phyloP scores from a whole-genome alignment of 2,888 invertebrate genomes.

The Girardia tigrina region DNA sequence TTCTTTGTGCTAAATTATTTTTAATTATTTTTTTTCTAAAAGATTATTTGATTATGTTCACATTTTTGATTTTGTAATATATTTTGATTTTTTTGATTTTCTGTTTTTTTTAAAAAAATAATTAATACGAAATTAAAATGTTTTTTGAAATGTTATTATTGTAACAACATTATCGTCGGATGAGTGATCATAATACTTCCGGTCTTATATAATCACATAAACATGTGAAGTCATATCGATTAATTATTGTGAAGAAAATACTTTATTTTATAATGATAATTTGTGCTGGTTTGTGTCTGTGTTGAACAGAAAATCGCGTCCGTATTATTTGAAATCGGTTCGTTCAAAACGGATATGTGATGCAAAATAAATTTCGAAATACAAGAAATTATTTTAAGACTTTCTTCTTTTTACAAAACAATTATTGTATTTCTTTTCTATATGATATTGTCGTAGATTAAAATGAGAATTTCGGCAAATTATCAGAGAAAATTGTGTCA shows the following conservation, averaged over 20 bases:
- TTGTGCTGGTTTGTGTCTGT: neutral
- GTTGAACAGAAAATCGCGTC: no score
- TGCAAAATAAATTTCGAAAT: no score
- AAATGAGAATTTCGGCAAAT: no score
- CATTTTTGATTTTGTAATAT: constrained; percentile 20
- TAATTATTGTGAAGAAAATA: neutral
- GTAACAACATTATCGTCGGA: no score
- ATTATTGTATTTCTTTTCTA: no score
- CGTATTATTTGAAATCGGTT: no score
- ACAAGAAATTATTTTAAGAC: no score
- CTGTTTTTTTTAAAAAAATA: neutral
- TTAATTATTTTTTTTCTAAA: constrained; percentile 10
- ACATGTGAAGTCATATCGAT: constrained; percentile 15
- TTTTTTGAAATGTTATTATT: neutral
- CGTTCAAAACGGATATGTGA: no score
- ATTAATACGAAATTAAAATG: neutral
- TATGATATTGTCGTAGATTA: no score
- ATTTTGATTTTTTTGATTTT: constrained; percentile 11
- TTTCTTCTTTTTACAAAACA: no score
- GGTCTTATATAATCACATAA: constrained; percentile 9
- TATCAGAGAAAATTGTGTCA: no score
- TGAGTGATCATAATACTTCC: neutral
- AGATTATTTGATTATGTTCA: constrained; percentile 17
- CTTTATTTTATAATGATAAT: neutral
- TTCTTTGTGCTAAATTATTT: constrained; percentile 3